These are phyloP conservation scores for Bombus picipes DNA, from an alignment of 1,140 invertebrate genomes.

Conservation along the genomic window DNA sequence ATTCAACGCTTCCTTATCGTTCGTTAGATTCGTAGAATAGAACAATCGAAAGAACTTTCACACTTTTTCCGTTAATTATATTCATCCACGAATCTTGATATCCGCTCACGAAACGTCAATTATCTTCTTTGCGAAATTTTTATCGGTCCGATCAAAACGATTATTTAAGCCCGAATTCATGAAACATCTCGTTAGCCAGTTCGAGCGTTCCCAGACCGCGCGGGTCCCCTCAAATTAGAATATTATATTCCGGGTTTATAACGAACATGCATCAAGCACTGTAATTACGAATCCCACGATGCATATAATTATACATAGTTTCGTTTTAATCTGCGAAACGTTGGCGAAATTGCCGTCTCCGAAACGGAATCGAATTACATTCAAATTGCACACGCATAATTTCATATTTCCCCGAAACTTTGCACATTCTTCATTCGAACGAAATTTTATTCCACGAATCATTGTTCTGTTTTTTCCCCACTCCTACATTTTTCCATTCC, in stretches of 20 bases:
- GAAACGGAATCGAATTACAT: conserved; percentile 11
- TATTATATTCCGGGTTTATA: conserved; percentile 38
- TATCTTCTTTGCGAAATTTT: neutral
- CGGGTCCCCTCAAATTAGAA: conserved; percentile 14
- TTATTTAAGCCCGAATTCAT: conserved; percentile 1
- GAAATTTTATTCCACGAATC: neutral
- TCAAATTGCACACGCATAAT: neutral
- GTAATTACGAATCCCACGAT: conserved; percentile 36
- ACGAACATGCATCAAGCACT: conserved; percentile 39
- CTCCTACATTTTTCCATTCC: neutral
- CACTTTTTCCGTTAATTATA: neutral
- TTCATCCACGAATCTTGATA: neutral
- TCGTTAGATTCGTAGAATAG: neutral
- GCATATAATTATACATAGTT: conserved; percentile 40
- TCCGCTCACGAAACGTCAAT: neutral
- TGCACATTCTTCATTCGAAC: neutral
- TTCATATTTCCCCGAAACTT: neutral
- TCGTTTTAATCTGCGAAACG: conserved; percentile 37
- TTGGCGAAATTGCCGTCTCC: conserved; percentile 22
- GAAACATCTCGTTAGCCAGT: neutral
- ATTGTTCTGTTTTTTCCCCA: neutral
- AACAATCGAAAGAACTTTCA: neutral
- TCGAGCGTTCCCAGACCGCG: neutral
- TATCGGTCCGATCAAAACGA: neutral
- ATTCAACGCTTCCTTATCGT: neutral